These are phyloP conservation scores for Pithys albifrons DNA, from an alignment of 2,113 vertebrate species.

Conservation along the genomic window DNA sequence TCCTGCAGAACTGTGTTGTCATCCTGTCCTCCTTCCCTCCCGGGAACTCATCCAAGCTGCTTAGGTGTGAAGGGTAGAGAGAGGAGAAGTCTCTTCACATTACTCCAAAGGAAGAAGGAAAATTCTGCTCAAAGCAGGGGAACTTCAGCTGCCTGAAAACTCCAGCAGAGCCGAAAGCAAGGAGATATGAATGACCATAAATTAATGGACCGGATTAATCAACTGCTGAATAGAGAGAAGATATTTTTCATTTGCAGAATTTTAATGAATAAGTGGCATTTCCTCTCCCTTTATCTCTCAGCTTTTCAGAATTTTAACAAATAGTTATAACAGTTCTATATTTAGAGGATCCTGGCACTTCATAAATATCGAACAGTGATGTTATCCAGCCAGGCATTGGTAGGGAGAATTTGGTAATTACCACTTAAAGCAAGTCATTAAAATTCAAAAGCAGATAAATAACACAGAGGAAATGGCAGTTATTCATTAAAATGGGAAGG, in stretches of 20 bases:
- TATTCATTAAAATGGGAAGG: slow-evolving; percentile 50
- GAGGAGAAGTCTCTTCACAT: neutral
- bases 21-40: neutral
- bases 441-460: slow-evolving; percentile 67
- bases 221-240: slow-evolving; percentile 29
- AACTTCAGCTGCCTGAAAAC: slow-evolving; percentile 21
- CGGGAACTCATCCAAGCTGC: slow-evolving; percentile 7
- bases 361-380: slow-evolving; percentile 63
- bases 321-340: slow-evolving; percentile 66
- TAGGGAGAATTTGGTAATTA: slow-evolving; percentile 61
- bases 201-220: slow-evolving; percentile 66
- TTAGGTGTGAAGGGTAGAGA: slow-evolving; percentile 44
- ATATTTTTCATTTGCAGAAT: slow-evolving; percentile 60
- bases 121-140: slow-evolving; percentile 5
- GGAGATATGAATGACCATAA: slow-evolving; percentile 43
- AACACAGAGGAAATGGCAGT: slow-evolving; percentile 26
- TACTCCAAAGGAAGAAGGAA: neutral
- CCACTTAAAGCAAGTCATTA: slow-evolving; percentile 64
- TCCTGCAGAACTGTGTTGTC: slow-evolving; percentile 1
- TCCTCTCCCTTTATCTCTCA: slow-evolving; percentile 57
- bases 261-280: slow-evolving; percentile 67
- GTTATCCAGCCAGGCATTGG: slow-evolving; percentile 40
- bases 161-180: neutral
- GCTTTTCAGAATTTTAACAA: slow-evolving; percentile 68
- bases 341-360: slow-evolving; percentile 65